Conservation (phyloP, 2,888 invertebrate genomes). For the Iselma pallidipennis region DNA sequence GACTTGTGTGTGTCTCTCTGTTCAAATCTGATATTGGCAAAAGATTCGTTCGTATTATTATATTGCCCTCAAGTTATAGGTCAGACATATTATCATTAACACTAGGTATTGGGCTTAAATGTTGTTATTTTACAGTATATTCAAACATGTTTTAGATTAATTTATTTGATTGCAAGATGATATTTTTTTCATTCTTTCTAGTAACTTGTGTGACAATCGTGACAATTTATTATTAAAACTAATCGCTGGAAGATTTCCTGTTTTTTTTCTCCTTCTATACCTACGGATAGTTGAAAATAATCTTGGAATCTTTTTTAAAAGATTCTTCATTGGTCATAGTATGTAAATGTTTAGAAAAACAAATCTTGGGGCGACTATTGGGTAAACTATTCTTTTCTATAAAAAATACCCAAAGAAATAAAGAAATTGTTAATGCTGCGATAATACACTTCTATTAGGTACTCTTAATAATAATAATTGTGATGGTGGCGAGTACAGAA, state of each 20-base stretch:
- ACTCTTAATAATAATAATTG: slow-evolving; percentile 11
- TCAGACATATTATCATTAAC: neutral
- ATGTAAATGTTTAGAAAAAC: neutral
- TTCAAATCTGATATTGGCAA: neutral
- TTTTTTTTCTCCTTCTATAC: neutral
- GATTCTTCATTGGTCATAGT: no score
- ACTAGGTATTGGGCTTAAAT: no score
- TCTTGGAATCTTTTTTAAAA: no score
- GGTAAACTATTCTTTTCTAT: no score
- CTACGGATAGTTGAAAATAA: neutral
- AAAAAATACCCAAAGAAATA: no score
- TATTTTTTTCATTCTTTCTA: neutral
- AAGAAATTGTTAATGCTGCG: slow-evolving; percentile 1
- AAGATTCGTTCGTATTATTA: no score
- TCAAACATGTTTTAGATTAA: neutral
- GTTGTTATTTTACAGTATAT: neutral
- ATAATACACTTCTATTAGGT: slow-evolving; percentile 9
- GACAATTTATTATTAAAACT: neutral
- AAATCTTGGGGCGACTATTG: neutral
- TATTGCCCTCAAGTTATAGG: neutral
- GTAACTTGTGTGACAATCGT: neutral
- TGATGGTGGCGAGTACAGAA: neutral
- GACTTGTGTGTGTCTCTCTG: neutral
- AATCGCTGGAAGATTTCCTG: neutral
- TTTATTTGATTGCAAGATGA: neutral